These are phyloP conservation scores for Oncopeltus fasciatus DNA, from an alignment of 1,140 invertebrate genomes.

Conservation along the genomic window DNA sequence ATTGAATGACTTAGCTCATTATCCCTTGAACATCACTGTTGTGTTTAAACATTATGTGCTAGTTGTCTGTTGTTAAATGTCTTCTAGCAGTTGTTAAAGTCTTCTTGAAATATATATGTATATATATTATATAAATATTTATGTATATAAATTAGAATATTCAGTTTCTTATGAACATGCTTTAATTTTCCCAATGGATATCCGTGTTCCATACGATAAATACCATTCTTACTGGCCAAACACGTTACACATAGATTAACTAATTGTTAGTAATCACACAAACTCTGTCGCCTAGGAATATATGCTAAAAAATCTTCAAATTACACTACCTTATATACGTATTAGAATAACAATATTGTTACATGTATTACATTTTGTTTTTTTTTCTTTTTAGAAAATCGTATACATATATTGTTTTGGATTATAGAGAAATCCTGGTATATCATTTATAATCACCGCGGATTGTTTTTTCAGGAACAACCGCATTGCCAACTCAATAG, in stretches of 20 bases:
- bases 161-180: constrained; percentile 11
- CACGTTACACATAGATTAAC: constrained; percentile 14
- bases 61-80: too few species aligned
- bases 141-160: not conserved
- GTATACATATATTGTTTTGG: constrained; percentile 21
- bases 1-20: too few species aligned
- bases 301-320: constrained; percentile 18
- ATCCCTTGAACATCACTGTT: too few species aligned
- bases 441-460: constrained; percentile 20
- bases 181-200: constrained; percentile 5
- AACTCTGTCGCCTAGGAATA: constrained; percentile 7
- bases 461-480: constrained; percentile 19
- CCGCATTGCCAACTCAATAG: constrained; percentile 10
- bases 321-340: constrained; percentile 22
- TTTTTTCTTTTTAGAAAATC: constrained; percentile 17
- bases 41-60: too few species aligned
- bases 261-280: constrained; percentile 20
- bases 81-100: too few species aligned
- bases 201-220: not conserved
- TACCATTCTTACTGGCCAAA: constrained; percentile 11
- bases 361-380: constrained; percentile 18
- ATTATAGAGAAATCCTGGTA: constrained; percentile 21
- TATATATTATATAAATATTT: not conserved
- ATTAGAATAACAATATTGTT: constrained; percentile 21
- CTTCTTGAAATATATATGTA: not conserved